Base-by-base conservation (phyloP, 2,113 vertebrate genomes). In the Odobenus rosmarus region DNA sequence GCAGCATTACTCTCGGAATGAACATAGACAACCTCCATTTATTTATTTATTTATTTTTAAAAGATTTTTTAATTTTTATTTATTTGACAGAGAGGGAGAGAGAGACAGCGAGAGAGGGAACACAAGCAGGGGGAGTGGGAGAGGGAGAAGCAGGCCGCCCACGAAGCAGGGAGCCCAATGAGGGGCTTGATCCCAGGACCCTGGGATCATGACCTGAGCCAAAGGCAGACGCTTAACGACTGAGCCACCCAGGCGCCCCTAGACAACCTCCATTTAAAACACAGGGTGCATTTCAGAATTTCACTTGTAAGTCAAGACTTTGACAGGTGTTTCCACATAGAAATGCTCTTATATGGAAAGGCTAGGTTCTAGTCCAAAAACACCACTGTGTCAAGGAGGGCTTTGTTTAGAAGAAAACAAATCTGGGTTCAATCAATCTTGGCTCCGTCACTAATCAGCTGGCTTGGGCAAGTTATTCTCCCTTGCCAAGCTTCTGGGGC, bases 291-390 rank as follows among this genome's bases (percentile, higher is more conserved):
- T 55, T 94, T 92, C 39, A 90, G 51, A 94, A 79, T 82, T 67
- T 77, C 21, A 79, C 83, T 90, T 94, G 26, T 82, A 87, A 87
- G 67, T 88, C 88, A 96, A 72, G 81, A 93, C 28, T 87, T 92
- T 69, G 71, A 90, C 59, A 82, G 84, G 51, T 26, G 53, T 90
- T 92, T 87, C 62, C 33, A 42, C 39, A 81, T 19, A 11, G 62
- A 49, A 88, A 85, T 15, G 39, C 9, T 88, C 42, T 87, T 90
- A 28, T 4, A 71, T 39, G 16, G 51, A 84, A 61, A 15, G 42
- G 12, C 53, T 94, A 72, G 53, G 46, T 67, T 82, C 14, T 89
- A 49, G 21, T 59, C 21, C 62, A 86, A 71, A 93, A 36, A 87
- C 90, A 71, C 24, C 14, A 86, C 1, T 89, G 67, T 88, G 36